These are phyloP conservation scores for Pleuronectes platessa DNA, from an alignment of 2,113 vertebrate species.

Conservation along the genomic window DNA sequence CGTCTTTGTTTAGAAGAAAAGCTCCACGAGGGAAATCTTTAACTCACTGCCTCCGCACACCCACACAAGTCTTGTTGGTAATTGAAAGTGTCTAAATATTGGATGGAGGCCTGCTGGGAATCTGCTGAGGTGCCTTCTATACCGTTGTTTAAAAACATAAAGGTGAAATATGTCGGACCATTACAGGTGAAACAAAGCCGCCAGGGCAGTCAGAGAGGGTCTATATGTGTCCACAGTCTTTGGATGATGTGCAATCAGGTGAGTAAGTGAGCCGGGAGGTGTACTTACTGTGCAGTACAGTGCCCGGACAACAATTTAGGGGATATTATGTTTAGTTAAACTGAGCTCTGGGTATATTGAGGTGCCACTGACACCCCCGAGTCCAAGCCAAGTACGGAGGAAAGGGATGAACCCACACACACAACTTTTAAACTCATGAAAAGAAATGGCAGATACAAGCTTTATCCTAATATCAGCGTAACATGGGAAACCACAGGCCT, in stretches of 20 bases:
- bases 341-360: neutral
- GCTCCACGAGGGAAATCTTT: neutral
- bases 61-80: neutral
- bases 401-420: neutral
- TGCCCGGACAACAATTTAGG: neutral
- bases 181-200: constrained; percentile 13
- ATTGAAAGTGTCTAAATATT: neutral
- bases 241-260: constrained; percentile 19
- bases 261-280: constrained; percentile 3
- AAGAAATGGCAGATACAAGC: neutral
- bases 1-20: neutral
- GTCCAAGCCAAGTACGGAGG: neutral
- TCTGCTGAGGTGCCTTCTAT: neutral
- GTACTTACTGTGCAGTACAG: neutral
- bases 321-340: neutral
- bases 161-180: constrained; percentile 8
- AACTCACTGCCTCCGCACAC: neutral
- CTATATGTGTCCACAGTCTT: constrained; percentile 2
- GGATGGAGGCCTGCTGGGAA: neutral
- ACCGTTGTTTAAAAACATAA: constrained; percentile 18
- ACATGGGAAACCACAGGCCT: neutral
- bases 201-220: neutral
- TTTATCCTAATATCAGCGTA: neutral
- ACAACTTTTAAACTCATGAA: neutral
- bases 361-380: neutral